Evolutionary conservation across 92 coral and sea anemone genomes (phyloP).

Genomic region (Galaxea fascicularis): DNA sequence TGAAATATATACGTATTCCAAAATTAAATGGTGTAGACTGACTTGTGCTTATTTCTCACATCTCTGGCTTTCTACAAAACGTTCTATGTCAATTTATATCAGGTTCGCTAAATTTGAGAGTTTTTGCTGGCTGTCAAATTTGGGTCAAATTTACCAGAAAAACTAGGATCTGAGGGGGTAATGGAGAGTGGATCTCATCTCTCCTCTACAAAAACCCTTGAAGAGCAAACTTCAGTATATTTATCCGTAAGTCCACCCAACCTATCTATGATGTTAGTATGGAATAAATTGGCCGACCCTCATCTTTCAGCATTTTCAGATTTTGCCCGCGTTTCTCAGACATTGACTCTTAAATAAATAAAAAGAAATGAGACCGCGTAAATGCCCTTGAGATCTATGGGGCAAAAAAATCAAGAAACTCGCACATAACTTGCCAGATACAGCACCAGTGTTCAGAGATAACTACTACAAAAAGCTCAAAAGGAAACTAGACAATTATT

Average conservation of each 20-base stretch:
- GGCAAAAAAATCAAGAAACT: constrained; percentile 65
- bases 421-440: constrained; percentile 65
- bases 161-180: no score
- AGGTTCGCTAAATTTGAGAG: background rate
- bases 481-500: constrained; percentile 52
- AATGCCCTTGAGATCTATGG: constrained; percentile 63
- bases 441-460: constrained; percentile 52
- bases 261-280: no score
- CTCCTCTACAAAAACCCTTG: background rate
- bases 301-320: background rate
- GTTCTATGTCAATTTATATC: constrained; percentile 8
- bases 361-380: constrained; percentile 59
- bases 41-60: no score
- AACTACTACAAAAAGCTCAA: constrained; percentile 62
- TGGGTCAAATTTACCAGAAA: no score
- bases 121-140: no score
- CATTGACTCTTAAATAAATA: constrained; percentile 10
- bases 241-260: constrained; percentile 21
- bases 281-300: background rate
- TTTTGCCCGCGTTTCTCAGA: constrained; percentile 16
- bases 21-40: no score
- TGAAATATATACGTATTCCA: no score
- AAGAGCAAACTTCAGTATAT: constrained; percentile 13
- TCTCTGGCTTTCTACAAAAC: background rate
- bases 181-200: constrained; percentile 11